These are phyloP conservation scores for Platysteira castanea DNA, from an alignment of 2,113 vertebrate species.

Conservation along the genomic window DNA sequence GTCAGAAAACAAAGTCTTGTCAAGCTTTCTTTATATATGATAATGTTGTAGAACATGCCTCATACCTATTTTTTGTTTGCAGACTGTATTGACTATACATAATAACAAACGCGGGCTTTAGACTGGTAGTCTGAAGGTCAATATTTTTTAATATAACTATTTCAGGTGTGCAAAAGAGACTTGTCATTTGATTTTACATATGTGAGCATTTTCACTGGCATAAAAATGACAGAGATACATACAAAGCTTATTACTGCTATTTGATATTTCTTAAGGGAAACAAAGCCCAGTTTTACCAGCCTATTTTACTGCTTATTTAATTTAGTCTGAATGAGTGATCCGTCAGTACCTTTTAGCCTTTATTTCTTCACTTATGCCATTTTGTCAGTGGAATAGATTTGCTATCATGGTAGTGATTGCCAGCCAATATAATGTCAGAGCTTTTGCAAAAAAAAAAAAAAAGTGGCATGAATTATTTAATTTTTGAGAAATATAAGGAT, in stretches of 20 bases:
- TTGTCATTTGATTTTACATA: background rate
- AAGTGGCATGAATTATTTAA: background rate
- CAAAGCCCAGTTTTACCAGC: background rate
- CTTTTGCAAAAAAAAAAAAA: background rate
- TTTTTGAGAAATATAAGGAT: background rate
- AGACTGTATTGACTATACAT: background rate
- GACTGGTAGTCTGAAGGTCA: background rate
- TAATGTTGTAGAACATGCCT: background rate
- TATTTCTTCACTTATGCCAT: background rate
- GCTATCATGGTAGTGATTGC: background rate
- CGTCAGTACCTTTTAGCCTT: background rate
- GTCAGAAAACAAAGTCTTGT: background rate
- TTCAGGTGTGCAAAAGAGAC: background rate
- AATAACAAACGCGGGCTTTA: background rate
- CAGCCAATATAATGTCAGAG: background rate
- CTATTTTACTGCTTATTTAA: background rate
- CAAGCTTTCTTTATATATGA: background rate
- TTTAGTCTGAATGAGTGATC: background rate
- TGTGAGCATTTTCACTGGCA: background rate
- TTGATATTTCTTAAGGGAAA: background rate
- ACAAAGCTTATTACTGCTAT: background rate
- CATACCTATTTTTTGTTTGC: background rate
- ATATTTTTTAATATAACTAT: background rate
- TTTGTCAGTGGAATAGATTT: background rate
- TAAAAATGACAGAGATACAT: background rate